Conservation (phyloP, 2,113 vertebrate genomes). For the Cochlearius cochlearius region DNA sequence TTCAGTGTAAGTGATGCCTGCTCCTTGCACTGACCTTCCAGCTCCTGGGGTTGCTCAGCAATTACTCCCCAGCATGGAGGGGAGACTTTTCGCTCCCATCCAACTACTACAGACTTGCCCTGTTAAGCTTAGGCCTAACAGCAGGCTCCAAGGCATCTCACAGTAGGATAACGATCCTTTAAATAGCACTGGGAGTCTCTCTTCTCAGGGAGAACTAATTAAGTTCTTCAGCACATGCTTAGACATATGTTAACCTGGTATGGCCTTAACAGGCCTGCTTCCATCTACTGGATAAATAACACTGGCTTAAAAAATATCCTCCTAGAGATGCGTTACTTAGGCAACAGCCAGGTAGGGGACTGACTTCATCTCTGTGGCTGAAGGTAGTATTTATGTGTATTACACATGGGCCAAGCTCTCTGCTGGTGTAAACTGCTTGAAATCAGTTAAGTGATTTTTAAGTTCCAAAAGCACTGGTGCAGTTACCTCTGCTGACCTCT, state of each 20-base stretch:
- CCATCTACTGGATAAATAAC: conserved; percentile 31
- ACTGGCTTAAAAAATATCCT: conserved; percentile 17
- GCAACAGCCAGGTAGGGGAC: conserved; percentile 31
- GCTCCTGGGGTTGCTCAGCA: neutral
- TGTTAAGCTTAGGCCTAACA: neutral
- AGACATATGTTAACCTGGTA: conserved; percentile 52
- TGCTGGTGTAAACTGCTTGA: neutral
- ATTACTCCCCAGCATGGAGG: neutral
- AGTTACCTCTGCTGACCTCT: neutral
- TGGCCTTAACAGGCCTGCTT: neutral
- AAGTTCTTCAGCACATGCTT: conserved; percentile 46
- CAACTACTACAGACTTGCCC: neutral
- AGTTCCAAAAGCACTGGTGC: neutral
- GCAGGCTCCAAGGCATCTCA: neutral
- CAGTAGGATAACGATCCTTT: conserved; percentile 19
- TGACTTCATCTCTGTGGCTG: neutral
- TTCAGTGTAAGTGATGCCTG: neutral
- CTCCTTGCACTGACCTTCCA: neutral
- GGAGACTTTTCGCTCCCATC: neutral
- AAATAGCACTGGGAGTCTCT: conserved; percentile 36
- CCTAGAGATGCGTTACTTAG: conserved; percentile 14
- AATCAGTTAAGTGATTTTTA: neutral
- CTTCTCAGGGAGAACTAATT: conserved; percentile 37
- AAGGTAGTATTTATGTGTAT: neutral
- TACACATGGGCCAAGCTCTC: neutral